Conservation (phyloP, 2,113 vertebrate species). For the Fregetta grallaria region DNA sequence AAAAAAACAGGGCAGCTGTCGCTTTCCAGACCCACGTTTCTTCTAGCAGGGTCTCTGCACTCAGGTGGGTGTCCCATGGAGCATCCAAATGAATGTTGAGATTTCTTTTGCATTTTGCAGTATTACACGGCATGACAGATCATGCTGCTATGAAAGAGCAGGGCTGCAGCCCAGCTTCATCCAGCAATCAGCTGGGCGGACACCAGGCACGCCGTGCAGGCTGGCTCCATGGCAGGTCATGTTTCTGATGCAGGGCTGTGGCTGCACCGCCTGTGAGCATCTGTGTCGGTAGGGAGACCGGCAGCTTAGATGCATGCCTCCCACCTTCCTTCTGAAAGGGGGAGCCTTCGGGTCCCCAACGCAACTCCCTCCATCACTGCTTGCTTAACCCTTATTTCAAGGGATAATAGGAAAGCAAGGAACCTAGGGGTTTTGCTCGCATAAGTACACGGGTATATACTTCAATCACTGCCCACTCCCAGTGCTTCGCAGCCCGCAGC, state of each 20-base stretch:
- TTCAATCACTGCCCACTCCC: background rate
- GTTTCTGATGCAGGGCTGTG: background rate
- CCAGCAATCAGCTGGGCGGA: background rate
- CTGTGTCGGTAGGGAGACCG: accelerated
- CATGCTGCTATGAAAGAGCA: background rate
- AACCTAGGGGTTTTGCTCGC: background rate
- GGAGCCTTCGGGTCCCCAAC: background rate
- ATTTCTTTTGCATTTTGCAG: background rate
- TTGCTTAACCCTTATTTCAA: background rate
- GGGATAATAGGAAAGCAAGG: background rate
- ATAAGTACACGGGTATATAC: background rate
- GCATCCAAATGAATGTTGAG: background rate
- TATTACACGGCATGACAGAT: no score
- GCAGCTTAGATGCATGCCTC: background rate
- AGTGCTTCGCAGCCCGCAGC: background rate
- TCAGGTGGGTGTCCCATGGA: background rate
- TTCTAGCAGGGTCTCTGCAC: background rate
- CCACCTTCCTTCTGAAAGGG: background rate
- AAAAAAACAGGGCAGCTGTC: background rate
- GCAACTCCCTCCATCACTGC: background rate
- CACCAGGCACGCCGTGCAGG: accelerated
- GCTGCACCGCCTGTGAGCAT: background rate
- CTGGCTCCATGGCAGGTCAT: background rate
- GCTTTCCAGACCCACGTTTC: background rate
- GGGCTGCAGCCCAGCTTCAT: background rate